Evolutionary conservation across 1,140 invertebrate species (phyloP), one percentile per base, ranked within the genome.

Genomic region (Whitmania pigra): DNA sequence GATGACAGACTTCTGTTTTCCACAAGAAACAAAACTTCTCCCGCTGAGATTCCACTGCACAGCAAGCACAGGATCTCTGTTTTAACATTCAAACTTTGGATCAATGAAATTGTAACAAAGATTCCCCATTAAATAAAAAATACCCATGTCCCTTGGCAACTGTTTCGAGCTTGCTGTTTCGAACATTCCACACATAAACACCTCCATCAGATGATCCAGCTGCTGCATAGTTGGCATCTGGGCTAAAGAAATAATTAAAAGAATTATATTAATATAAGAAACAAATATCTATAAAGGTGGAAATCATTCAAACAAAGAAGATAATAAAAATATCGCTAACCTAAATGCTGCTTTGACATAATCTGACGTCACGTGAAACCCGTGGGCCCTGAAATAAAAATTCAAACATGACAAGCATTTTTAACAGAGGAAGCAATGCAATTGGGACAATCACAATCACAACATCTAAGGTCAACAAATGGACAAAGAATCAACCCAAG

Each of bases 41-140:
- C 89, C 90, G 78, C 88, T 89, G 2, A 92, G 90, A 82, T 92
- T 89, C 93, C 93, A 97, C 15, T 90, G 87, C 74, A 94, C 92
- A 22, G 93, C 91, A 71, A 90, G 89, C 67, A 96, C 90, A 17
- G 90, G 87, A 71, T 88, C 43, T 13, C 57, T 63, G 57, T 63
- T 25, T 63, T 63, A 2, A 0, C 1, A 13, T 63, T 63, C 1
- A 22, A 31, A 18, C 4, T 22, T 22, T 2, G 9, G 18, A 17
- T 31, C 18, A 63, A 63, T 63, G 9, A 63, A 63, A 63, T 18
- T 53, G 49, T 72, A 6, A 55, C 18, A 25, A 27, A 9, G 27
- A 67, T 40, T 25, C 5, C 22, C 54, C 43, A 49, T 49, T 4
- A 49, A 49, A 54, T 66, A 40, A 57, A 80, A 88, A 88, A 88